Conservation (phyloP, 2,113 vertebrate genomes). For the Actenoides hombroni region DNA sequence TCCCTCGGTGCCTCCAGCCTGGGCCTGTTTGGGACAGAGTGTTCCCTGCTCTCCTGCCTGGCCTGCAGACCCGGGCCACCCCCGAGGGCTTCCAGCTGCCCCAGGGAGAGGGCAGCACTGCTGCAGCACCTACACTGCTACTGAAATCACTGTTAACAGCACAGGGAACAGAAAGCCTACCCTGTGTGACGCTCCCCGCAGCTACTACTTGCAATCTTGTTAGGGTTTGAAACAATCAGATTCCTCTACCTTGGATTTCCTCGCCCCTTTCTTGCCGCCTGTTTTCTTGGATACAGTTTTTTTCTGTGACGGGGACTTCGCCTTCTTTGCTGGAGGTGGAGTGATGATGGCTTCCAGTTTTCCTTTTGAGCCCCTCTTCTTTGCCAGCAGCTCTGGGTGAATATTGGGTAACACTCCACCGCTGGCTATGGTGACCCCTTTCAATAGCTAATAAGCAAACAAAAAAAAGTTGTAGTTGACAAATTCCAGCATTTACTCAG, state of each 20-base stretch:
- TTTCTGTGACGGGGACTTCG: slow-evolving; percentile 89
- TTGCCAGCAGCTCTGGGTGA: slow-evolving; percentile 93
- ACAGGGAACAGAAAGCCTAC: accelerated
- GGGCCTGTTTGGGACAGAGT: not conserved
- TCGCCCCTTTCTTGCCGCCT: slow-evolving; percentile 83
- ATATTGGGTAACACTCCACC: slow-evolving; percentile 97
- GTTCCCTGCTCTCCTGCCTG: not conserved
- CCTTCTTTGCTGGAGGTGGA: slow-evolving; percentile 89
- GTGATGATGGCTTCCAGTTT: slow-evolving; percentile 94
- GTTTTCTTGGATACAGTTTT: slow-evolving; percentile 82
- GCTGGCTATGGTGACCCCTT: slow-evolving; percentile 96
- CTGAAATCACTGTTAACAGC: not conserved
- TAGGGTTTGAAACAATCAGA: not conserved
- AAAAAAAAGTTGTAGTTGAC: not conserved
- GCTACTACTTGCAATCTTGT: not conserved
- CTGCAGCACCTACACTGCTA: not conserved
- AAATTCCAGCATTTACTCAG: not conserved
- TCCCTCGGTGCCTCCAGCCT: not conserved
- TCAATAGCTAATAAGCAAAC: slow-evolving; percentile 81
- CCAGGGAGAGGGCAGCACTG: not conserved
- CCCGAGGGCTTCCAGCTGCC: not conserved
- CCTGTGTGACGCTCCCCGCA: not conserved
- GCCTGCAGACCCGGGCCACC: not conserved
- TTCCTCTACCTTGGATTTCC: slow-evolving; percentile 86
- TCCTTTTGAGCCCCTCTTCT: slow-evolving; percentile 92